Evolutionary conservation across 1,140 invertebrate species (phyloP), one percentile per base, ranked within the genome.

Genomic region (Drosophila subpulchrella): DNA sequence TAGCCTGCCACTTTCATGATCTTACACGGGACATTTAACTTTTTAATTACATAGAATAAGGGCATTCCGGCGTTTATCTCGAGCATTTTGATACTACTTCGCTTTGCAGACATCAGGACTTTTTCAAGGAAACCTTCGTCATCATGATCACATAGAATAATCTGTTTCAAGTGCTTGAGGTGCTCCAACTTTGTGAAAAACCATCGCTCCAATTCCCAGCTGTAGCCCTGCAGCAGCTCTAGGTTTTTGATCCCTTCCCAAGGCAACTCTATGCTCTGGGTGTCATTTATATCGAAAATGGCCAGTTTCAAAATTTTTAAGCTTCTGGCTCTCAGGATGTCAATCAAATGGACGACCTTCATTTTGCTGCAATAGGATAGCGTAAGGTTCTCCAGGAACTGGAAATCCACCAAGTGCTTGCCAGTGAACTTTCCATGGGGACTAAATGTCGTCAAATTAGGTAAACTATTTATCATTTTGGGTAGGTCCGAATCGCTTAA

Each of bases 361-460:
- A 79, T 67, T 0, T 36, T 4, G 0, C 24, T 20, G 39, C 83
- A 88, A 17, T 71, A 63, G 17, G 79, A 62, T 3, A 83, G 8
- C 1, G 63, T 88, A 3, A 88, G 57, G 10, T 53, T 42, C 27
- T 88, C 71, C 27, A 88, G 51, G 2, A 46, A 11, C 0, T 30
- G 17, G 20, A 80, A 71, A 15, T 59, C 44, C 0, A 17, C 8
- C 34, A 88, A 63, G 51, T 68, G n/a, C 12, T 36, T 30, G 10
- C 83, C 83, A 0, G 62, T 76, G 12, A 89, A 83, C n/a, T 36
- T 41, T 2, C 83, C 83, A 11, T 74, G 42, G 1, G 83, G 83
- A 63, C 83, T 88, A 0, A 88, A 83, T 0, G 72, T 74, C 39
- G 11, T 73, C 6, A 88, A 8, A 46, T 80, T 79, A 20, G 83